phyloP scores from a whole-genome alignment of 2,888 invertebrate species.

The Cheilosia urbana region DNA sequence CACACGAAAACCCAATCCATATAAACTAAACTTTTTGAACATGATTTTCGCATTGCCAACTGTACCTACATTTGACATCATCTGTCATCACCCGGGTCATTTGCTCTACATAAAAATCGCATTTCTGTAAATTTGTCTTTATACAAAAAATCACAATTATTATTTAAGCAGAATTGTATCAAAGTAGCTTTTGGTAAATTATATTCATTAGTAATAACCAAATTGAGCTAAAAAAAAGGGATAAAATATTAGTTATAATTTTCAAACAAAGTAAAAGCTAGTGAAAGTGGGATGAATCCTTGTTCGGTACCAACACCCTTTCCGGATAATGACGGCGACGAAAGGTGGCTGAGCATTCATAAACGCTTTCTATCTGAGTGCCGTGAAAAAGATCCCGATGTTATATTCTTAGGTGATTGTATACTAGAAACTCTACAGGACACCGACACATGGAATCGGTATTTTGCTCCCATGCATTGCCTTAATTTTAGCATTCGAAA shows the following conservation, averaged over 20 bases:
- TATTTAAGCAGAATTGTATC: not conserved
- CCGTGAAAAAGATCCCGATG: constrained; percentile 95
- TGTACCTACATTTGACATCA: constrained; percentile 14
- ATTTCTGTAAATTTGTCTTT: constrained; percentile 27
- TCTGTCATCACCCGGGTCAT: constrained; percentile 60
- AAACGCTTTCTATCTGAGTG: constrained; percentile 93
- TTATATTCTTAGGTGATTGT: constrained; percentile 95
- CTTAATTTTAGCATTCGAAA: constrained; percentile 93
- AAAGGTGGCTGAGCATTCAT: constrained; percentile 91
- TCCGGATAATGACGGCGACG: constrained; percentile 92
- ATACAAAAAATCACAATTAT: constrained; percentile 8
- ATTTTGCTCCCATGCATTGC: constrained; percentile 96
- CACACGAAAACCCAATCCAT: not conserved
- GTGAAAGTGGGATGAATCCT: constrained; percentile 86
- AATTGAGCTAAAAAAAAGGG: not conserved
- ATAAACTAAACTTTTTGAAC: constrained; percentile 11
- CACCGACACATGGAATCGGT: constrained; percentile 94
- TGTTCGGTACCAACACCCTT: constrained; percentile 89
- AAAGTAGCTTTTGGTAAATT: not conserved
- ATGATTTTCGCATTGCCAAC: constrained; percentile 49
- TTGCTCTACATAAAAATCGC: constrained; percentile 50
- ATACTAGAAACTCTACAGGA: constrained; percentile 92
- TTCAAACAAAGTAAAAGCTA: constrained; percentile 11
- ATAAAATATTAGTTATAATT: constrained; percentile 1
- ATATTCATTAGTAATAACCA: not conserved